Base-by-base conservation (phyloP, 2,797 vertebrate species). In the Schizopygopsis malacanthus region DNA sequence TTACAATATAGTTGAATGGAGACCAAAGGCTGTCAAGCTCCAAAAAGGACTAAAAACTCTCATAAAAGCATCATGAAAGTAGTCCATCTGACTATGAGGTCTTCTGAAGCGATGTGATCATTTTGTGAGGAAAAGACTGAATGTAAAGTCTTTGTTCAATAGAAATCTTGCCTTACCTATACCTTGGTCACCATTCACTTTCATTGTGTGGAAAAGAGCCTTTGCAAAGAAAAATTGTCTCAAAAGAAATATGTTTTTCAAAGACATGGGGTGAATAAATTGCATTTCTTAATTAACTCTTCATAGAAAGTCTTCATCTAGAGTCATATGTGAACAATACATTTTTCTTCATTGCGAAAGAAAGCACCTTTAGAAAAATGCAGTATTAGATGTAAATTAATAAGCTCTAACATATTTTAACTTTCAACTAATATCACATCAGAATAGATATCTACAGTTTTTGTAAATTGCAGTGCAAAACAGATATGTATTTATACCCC, bases 381-480 rank as follows among this genome's bases (percentile, higher is more conserved):
- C 11, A 13, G 13, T 28, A 20, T 10, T 65, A 37, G 0, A n/a
- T 63, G 20, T 16, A 52, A 54, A 37, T 13, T 1, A 65, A 79
- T 18, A 8, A 61, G 7, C 13, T 25, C 12, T 52, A 56, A 82
- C 25, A 37, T 3, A 41, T 28, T 28, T 83, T 15, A 61, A 15
- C 50, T 82, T 54, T 43, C 33, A n/a, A 69, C 33, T 22, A 13
- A 47, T 52, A 81, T 81, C 54, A 16, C 12, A 45, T 39, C 16
- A n/a, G 4, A 33, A 33, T 33, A 39, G 50, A 50, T 45, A 28
- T 72, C 25, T 65, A 4, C 22, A 79, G 28, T 33, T 78, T 81
- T 37, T 50, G 54, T 43, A 20, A 50, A 63, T 25, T 56, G 41
- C 50, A 73, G 25, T 67, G 71, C 28, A 77, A 83, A 54, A 75